Conservation (phyloP, 35 echinoderm and acorn worm species). For the Ophioderma brevispina region DNA sequence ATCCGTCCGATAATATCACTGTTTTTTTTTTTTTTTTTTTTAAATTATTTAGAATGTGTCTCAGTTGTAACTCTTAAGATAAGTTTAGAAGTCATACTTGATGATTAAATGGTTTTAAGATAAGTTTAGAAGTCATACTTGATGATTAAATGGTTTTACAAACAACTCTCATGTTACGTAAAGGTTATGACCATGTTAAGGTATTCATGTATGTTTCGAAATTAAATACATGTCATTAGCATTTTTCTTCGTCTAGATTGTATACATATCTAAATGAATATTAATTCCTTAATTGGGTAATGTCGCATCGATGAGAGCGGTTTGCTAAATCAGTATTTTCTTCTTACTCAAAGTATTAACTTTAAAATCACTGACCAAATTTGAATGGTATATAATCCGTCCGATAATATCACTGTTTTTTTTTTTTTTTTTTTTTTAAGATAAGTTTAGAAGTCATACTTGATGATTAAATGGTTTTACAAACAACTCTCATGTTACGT, state of each 20-base stretch:
- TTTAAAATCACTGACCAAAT: no score
- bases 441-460: neutral
- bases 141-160: neutral
- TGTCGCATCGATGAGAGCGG: no score
- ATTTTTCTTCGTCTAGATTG: no score
- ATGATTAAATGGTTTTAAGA: neutral
- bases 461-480: neutral
- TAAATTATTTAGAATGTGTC: neutral
- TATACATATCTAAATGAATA: no score
- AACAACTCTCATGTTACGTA: neutral
- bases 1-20: no score
- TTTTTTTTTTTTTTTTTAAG: neutral
- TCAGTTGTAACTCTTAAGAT: neutral
- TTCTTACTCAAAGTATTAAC: no score
- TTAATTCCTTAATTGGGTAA: no score
- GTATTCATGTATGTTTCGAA: neutral
- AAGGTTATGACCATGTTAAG: neutral
- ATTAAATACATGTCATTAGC: neutral
- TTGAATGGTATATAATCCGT: no score
- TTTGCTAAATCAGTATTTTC: no score
- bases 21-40: neutral
- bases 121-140: neutral
- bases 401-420: no score
- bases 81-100: neutral
- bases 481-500: neutral